phyloP scores from a whole-genome alignment of 2,888 invertebrate species.

The Lycophotia porphyrea region DNA sequence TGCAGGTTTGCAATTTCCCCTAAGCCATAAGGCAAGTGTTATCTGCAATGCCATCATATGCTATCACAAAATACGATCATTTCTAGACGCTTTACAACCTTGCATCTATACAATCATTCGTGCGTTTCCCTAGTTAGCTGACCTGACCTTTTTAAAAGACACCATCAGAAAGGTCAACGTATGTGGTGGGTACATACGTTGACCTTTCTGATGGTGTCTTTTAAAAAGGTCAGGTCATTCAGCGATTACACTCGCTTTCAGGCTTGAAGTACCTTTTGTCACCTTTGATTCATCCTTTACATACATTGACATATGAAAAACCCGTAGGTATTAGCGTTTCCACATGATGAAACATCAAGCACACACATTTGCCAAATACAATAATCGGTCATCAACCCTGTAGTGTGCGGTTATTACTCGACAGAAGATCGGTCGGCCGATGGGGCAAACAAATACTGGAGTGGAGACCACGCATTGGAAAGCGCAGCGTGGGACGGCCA shows the following conservation, averaged over 20 bases:
- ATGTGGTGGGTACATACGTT: too few species aligned
- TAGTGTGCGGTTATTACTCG: neutral
- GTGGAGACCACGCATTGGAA: too few species aligned
- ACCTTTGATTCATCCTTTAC: conserved; percentile 13
- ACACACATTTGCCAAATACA: conserved; percentile 10
- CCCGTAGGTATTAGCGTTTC: neutral
- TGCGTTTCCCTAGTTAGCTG: neutral
- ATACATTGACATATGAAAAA: conserved; percentile 28
- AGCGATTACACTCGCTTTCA: conserved; percentile 3
- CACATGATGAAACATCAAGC: conserved; percentile 12
- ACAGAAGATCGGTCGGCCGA: too few species aligned
- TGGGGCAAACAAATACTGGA: too few species aligned
- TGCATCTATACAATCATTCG: neutral
- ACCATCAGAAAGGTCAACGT: conserved; percentile 10
- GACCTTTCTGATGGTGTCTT: conserved; percentile 14
- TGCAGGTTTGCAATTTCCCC: neutral
- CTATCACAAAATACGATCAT: neutral
- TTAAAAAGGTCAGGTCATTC: conserved; percentile 23
- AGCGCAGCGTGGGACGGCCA: too few species aligned
- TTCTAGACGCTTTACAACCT: neutral
- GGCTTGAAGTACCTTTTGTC: neutral
- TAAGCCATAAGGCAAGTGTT: neutral
- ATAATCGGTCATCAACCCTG: conserved; percentile 13
- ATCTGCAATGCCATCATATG: neutral
- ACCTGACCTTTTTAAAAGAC: conserved; percentile 27